A percentile compares a stretch with the other conserved stretches of the same genome.
Evolutionary conservation across 30 jellyfish, hydroid and myxozoan species (phyloP).

Genomic region (Haliclystus octoradiatus): DNA sequence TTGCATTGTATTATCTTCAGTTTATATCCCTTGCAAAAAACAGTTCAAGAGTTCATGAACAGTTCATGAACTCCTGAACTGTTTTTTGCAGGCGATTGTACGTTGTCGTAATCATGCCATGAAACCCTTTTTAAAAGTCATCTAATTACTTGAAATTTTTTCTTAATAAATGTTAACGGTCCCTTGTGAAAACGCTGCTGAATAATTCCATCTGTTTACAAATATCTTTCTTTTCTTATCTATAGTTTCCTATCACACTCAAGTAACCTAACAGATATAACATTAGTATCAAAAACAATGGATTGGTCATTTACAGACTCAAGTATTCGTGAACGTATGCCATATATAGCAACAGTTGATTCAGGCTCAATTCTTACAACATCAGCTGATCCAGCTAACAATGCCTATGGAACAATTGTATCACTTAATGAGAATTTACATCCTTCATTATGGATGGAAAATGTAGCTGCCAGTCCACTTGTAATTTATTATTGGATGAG

Average conservation of each 20-base stretch:
- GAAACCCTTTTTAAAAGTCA: too few relatives aligned
- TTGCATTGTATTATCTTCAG: too few relatives aligned
- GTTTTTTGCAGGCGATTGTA: too few relatives aligned
- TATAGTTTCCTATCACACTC: slow-evolving; percentile 32
- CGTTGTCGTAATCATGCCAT: too few relatives aligned
- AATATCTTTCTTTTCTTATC: not conserved
- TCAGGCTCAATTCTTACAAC: slow-evolving; percentile 70
- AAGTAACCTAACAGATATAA: slow-evolving; percentile 76
- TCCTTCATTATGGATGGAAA: slow-evolving; percentile 86
- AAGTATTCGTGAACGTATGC: slow-evolving; percentile 85
- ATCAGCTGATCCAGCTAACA: slow-evolving; percentile 57
- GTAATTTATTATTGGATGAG: slow-evolving; percentile 92
- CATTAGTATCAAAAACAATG: slow-evolving; percentile 73
- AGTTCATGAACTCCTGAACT: too few relatives aligned
- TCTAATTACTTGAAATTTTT: too few relatives aligned
- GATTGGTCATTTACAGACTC: slow-evolving; percentile 84
- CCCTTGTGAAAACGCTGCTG: too few relatives aligned
- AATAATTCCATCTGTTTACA: too few relatives aligned
- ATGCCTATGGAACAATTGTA: slow-evolving; percentile 73
- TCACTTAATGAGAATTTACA: slow-evolving; percentile 49
- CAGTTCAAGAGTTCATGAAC: too few relatives aligned
- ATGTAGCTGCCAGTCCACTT: slow-evolving; percentile 71
- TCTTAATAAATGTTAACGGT: too few relatives aligned
- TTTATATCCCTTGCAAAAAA: too few relatives aligned
- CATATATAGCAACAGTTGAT: slow-evolving; percentile 56